A percentile compares a stretch with the other conserved stretches of the same genome.
These are phyloP conservation scores for Siniperca knerii DNA, from an alignment of 2,113 vertebrate species.

Conservation along the genomic window DNA sequence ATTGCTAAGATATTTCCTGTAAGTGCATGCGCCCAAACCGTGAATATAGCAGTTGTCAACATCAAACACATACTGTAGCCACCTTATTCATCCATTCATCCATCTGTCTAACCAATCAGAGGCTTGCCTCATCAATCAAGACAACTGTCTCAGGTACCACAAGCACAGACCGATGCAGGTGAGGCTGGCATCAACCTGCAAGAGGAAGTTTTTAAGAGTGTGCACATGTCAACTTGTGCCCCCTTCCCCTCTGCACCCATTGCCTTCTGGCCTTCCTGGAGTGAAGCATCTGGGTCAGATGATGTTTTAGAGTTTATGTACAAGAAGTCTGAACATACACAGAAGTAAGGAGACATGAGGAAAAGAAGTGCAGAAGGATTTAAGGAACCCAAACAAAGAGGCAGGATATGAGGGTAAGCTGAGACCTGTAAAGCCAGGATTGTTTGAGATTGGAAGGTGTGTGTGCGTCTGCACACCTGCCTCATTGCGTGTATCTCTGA, in stretches of 20 bases:
- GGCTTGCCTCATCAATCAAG: conserved; percentile 2
- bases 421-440: neutral
- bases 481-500: neutral
- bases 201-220: neutral
- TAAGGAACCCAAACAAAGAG: conserved; percentile 20
- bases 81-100: conserved; percentile 16
- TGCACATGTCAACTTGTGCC: neutral
- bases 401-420: conserved; percentile 31
- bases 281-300: conserved; percentile 38
- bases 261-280: conserved; percentile 31
- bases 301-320: conserved; percentile 6
- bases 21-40: neutral
- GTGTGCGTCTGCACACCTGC: conserved; percentile 9
- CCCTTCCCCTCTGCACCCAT: neutral
- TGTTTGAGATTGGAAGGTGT: conserved; percentile 6
- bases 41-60: conserved; percentile 2
- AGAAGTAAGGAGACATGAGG: neutral
- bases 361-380: neutral
- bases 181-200: conserved; percentile 1
- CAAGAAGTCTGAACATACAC: neutral
- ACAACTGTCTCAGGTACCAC: neutral
- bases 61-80: conserved; percentile 18
- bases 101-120: conserved; percentile 26
- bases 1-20: conserved; percentile 41
- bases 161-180: conserved; percentile 4